Evolutionary conservation across 2,113 vertebrate genomes (phyloP).

Genomic region (Colistium nudipinnis): DNA sequence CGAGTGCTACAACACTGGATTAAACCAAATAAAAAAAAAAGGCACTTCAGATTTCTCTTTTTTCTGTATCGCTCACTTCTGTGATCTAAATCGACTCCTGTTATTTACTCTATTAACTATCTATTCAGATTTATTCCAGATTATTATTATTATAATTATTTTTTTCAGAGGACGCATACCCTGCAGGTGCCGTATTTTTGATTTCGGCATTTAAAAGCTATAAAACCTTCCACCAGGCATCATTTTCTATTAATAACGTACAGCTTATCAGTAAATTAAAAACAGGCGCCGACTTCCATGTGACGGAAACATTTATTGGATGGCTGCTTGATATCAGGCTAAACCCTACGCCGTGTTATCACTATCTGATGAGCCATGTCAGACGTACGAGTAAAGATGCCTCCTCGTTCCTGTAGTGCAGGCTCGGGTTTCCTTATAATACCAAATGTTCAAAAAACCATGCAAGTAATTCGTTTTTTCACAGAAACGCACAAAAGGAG

Average conservation of each 20-base stretch:
- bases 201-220: not conserved
- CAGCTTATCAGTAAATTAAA: not conserved
- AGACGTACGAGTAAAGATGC: too few species aligned
- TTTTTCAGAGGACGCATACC: not conserved
- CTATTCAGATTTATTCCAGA: not conserved
- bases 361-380: not conserved
- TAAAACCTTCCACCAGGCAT: not conserved
- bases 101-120: not conserved
- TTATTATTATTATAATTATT: not conserved
- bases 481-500: not conserved
- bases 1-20: conserved; percentile 18
- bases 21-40: conserved; percentile 25
- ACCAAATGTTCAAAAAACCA: too few species aligned
- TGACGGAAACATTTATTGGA: not conserved
- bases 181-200: not conserved
- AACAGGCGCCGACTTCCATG: not conserved
- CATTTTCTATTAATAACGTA: not conserved
- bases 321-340: not conserved
- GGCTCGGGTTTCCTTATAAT: too few species aligned
- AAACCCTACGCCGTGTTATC: not conserved
- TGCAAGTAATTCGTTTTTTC: not conserved
- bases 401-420: not conserved
- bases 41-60: not conserved
- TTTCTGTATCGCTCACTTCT: too few species aligned
- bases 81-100: not conserved